phyloP scores from a whole-genome alignment of 2,113 vertebrate genomes.

The Apus apus region DNA sequence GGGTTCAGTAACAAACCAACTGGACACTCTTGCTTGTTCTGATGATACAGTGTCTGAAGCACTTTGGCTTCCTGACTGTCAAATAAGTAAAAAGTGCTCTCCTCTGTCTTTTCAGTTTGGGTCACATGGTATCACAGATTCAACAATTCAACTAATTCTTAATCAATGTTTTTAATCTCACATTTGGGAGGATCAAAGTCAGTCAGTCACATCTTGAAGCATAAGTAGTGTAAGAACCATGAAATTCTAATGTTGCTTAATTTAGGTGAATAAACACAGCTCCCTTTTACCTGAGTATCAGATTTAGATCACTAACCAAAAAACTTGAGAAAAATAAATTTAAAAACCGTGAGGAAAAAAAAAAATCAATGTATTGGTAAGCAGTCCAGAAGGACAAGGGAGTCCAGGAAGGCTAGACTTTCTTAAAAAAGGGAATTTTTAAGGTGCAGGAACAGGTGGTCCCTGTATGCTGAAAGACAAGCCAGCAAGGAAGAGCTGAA shows the following conservation, averaged over 20 bases:
- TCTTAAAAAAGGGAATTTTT: neutral
- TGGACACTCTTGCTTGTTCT: neutral
- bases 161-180: neutral
- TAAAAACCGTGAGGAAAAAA: neutral
- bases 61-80: neutral
- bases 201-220: neutral
- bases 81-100: neutral
- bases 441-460: rapidly evolving
- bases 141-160: neutral
- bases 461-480: neutral
- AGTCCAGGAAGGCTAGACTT: too few relatives aligned
- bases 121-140: neutral
- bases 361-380: neutral
- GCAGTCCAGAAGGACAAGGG: neutral
- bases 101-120: neutral
- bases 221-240: neutral
- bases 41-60: neutral
- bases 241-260: neutral
- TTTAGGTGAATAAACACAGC: neutral
- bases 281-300: neutral
- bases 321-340: neutral
- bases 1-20: neutral
- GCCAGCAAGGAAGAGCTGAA: too few relatives aligned
- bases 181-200: neutral
- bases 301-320: neutral